phyloP scores from a whole-genome alignment of 2,888 invertebrate species.

The Caenorhabditis auriculariae region DNA sequence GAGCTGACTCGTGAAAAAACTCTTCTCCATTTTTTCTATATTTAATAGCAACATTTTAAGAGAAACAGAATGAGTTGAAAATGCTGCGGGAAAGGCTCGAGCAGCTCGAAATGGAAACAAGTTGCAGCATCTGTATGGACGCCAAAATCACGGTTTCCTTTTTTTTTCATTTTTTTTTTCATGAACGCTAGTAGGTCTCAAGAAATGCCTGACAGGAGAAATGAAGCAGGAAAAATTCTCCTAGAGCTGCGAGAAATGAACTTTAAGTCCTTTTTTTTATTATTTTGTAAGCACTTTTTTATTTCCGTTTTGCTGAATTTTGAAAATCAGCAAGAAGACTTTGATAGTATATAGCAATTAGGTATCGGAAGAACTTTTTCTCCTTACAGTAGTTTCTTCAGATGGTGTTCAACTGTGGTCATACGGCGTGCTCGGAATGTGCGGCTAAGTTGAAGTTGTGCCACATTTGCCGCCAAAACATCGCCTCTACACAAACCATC shows the following conservation, averaged over 20 bases:
- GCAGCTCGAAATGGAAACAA: conserved; percentile 35
- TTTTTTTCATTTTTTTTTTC: background rate
- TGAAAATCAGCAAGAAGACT: no score
- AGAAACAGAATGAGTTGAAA: conserved; percentile 34
- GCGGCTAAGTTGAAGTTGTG: conserved; percentile 25
- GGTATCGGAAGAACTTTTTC: no score
- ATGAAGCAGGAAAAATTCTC: no score
- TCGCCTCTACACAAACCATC: conserved; percentile 30
- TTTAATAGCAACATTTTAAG: conserved; percentile 6
- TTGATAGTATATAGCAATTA: no score
- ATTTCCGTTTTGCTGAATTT: no score
- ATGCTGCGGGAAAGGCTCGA: conserved; percentile 24
- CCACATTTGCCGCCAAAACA: conserved; percentile 36
- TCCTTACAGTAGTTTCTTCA: no score
- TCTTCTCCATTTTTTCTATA: no score
- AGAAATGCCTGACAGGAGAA: background rate
- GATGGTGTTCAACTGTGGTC: conserved; percentile 34
- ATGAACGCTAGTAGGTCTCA: background rate
- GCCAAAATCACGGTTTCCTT: conserved; percentile 18
- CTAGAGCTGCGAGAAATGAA: no score
- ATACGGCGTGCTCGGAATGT: conserved; percentile 35
- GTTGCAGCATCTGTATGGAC: conserved; percentile 40
- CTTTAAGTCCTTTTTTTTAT: background rate
- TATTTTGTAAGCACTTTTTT: background rate
- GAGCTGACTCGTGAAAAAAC: no score